These are phyloP conservation scores for Pandemis heparana DNA, from an alignment of 2,888 invertebrate species.

Conservation along the genomic window DNA sequence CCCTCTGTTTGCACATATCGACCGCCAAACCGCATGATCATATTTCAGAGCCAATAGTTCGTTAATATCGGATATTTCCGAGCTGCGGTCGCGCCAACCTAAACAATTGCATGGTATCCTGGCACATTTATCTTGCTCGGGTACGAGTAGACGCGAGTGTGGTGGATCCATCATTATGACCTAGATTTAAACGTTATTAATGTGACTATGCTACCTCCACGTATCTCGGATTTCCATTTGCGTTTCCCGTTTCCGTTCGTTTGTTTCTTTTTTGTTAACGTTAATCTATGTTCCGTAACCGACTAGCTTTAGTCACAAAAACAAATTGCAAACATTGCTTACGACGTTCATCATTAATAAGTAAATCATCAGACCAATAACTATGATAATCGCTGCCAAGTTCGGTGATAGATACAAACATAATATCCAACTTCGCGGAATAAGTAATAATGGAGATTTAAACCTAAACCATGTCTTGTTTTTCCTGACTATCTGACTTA, in stretches of 20 bases:
- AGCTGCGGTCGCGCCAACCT: slow-evolving; percentile 16
- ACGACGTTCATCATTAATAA: too few relatives aligned
- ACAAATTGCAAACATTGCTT: background rate
- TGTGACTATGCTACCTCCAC: background rate
- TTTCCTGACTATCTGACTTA: too few relatives aligned
- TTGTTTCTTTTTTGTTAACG: background rate
- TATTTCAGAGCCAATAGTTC: slow-evolving; percentile 23
- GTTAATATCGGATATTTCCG: slow-evolving; percentile 22
- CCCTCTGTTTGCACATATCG: background rate
- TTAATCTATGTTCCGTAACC: background rate
- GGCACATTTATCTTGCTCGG: slow-evolving; percentile 34
- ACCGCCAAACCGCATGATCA: slow-evolving; percentile 14
- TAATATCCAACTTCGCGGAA: too few relatives aligned
- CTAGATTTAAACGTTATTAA: slow-evolving; percentile 41
- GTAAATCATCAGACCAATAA: too few relatives aligned
- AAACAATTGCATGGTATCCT: slow-evolving; percentile 28
- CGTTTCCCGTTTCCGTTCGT: slow-evolving; percentile 1
- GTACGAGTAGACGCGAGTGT: slow-evolving; percentile 12
- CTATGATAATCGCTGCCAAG: too few relatives aligned
- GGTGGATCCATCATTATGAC: slow-evolving; percentile 34
- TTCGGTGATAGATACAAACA: too few relatives aligned
- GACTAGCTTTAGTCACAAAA: background rate
- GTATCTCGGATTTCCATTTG: slow-evolving; percentile 10
- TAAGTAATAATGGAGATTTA: too few relatives aligned
- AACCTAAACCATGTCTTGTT: too few relatives aligned